Conservation (phyloP, 2,113 vertebrate genomes). For the Leuciscus idus region DNA sequence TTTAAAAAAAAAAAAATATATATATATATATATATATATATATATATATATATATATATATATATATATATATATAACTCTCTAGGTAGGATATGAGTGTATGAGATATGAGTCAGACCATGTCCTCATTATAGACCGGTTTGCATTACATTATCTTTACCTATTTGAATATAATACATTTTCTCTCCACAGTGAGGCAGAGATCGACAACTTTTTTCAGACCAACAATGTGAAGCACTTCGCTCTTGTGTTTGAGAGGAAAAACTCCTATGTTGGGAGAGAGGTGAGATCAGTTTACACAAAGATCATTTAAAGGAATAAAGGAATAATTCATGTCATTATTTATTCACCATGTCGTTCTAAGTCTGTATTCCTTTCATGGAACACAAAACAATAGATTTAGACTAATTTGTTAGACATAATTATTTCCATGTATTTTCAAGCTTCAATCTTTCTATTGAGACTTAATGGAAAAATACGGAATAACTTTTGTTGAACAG, state of each 20-base stretch:
- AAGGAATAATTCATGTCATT: neutral
- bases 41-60: too few species aligned
- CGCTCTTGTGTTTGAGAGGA: conserved; percentile 86
- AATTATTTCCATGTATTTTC: neutral
- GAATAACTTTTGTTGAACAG: neutral
- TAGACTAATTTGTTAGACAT: neutral
- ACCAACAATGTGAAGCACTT: conserved; percentile 79
- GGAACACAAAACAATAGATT: neutral
- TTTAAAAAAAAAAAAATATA: too few species aligned
- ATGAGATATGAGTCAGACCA: neutral
- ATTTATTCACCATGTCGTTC: neutral
- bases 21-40: too few species aligned
- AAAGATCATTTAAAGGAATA: neutral
- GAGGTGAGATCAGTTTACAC: conserved; percentile 79
- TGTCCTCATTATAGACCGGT: neutral
- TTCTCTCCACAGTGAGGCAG: conserved; percentile 73
- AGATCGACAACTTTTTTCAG: conserved; percentile 83
- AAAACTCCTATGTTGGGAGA: conserved; percentile 83
- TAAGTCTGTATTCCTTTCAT: neutral
- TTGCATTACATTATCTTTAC: neutral
- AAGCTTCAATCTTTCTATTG: neutral
- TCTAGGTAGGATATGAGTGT: neutral
- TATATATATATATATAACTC: too few species aligned
- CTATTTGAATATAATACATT: neutral
- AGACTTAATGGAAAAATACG: neutral